Conservation (phyloP, 2,113 vertebrate genomes). For the Oryzias javanicus region DNA sequence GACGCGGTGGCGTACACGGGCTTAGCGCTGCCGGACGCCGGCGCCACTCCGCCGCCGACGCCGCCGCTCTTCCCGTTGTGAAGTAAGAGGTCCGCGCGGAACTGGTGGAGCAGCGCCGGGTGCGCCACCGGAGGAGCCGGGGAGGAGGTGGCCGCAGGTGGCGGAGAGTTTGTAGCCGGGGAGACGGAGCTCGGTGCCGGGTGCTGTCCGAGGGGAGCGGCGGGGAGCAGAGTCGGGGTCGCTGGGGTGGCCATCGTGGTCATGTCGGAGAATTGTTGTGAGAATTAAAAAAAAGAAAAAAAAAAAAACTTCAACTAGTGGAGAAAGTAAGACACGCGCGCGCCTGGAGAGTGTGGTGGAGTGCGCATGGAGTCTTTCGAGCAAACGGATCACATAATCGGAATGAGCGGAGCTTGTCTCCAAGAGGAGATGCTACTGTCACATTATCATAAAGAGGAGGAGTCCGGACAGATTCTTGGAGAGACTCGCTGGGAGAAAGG, state of each 20-base stretch:
- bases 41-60: slow-evolving; percentile 54
- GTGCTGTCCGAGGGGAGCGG: slow-evolving; percentile 84
- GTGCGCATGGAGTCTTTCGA: slow-evolving; percentile 40
- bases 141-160: slow-evolving; percentile 71
- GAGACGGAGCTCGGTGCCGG: slow-evolving; percentile 85
- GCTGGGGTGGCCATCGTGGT: slow-evolving; percentile 88
- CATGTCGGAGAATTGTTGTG: slow-evolving; percentile 58
- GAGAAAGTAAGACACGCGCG: slow-evolving; percentile 46
- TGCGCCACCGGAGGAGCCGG: slow-evolving; percentile 68
- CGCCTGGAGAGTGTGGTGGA: slow-evolving; percentile 16
- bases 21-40: slow-evolving; percentile 78
- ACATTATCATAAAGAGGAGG: slow-evolving; percentile 74
- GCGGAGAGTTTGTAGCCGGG: slow-evolving; percentile 80
- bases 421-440: slow-evolving; percentile 72
- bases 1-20: slow-evolving; percentile 96
- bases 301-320: slow-evolving; percentile 45
- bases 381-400: slow-evolving; percentile 68
- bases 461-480: slow-evolving; percentile 63
- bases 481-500: slow-evolving; percentile 43
- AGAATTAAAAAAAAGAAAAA: slow-evolving; percentile 33
- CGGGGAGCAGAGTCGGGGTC: slow-evolving; percentile 83
- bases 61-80: slow-evolving; percentile 71
- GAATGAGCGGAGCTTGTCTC: slow-evolving; percentile 69
- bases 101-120: slow-evolving; percentile 81
- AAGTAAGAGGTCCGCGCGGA: slow-evolving; percentile 82